phyloP scores from a whole-genome alignment of 2,113 vertebrate genomes.

The Macaca fascicularis region T2T-MFA8v1.1 NC_088381.1:129841001-129841500 shows the following conservation, averaged over 20 bases:
- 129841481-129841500: slow-evolving; percentile 26
- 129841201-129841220: slow-evolving; percentile 13
- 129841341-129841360: slow-evolving; percentile 34
- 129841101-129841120: neutral
- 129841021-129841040: neutral
- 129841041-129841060: neutral
- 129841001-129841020: neutral
- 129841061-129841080: neutral
- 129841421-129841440: neutral
- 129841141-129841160: neutral
- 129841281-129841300: slow-evolving; percentile 22
- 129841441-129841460: neutral
- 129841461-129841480: slow-evolving; percentile 11
- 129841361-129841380: slow-evolving; percentile 4
- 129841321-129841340: slow-evolving; percentile 1
- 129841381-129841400: neutral
- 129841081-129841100: neutral
- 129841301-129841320: neutral
- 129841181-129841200: neutral
- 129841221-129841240: neutral
- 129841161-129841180: neutral
- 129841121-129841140: neutral
- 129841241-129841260: slow-evolving; percentile 30
- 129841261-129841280: neutral
- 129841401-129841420: slow-evolving; percentile 1